These are phyloP conservation scores for Craterocephalus amniculus DNA, from an alignment of 2,797 vertebrate species.

Conservation along the genomic window DNA sequence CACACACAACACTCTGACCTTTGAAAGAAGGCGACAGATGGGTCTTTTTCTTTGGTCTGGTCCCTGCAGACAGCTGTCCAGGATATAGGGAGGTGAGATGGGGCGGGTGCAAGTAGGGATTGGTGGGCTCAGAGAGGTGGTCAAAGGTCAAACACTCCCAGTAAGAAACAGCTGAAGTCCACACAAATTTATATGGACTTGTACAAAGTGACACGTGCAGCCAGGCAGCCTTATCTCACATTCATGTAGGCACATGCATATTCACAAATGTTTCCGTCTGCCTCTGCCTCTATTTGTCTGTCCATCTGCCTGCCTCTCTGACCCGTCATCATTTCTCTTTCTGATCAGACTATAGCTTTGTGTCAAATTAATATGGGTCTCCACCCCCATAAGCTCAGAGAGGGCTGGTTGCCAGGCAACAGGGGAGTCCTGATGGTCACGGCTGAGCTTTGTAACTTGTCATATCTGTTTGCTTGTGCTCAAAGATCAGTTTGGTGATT, in stretches of 20 bases:
- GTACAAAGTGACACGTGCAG: slow-evolving; percentile 54
- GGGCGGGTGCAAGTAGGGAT: slow-evolving; percentile 8
- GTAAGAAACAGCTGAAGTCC: slow-evolving; percentile 50
- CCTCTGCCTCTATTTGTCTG: slow-evolving; percentile 34
- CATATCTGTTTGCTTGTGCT: slow-evolving; percentile 17
- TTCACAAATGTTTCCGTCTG: slow-evolving; percentile 60
- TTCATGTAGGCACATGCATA: slow-evolving; percentile 65
- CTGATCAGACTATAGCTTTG: slow-evolving; percentile 60
- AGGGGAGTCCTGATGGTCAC: slow-evolving; percentile 21
- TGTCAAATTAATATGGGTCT: slow-evolving; percentile 26
- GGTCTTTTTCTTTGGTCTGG: slow-evolving; percentile 75
- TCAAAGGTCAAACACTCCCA: slow-evolving; percentile 71
- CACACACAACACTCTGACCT: slow-evolving; percentile 59
- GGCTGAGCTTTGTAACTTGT: slow-evolving; percentile 22
- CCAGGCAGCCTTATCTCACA: slow-evolving; percentile 33
- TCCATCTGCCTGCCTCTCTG: slow-evolving; percentile 65
- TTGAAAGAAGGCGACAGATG: slow-evolving; percentile 83
- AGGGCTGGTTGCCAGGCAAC: slow-evolving; percentile 28
- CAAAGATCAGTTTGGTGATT: slow-evolving; percentile 44
- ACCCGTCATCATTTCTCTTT: slow-evolving; percentile 37
- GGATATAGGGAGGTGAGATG: slow-evolving; percentile 54
- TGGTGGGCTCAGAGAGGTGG: slow-evolving; percentile 24
- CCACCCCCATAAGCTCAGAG: slow-evolving; percentile 14
- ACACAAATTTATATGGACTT: slow-evolving; percentile 40
- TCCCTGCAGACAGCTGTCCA: slow-evolving; percentile 79